Conservation (phyloP, 2,888 invertebrate species). For the Leptopilina myrica region DNA sequence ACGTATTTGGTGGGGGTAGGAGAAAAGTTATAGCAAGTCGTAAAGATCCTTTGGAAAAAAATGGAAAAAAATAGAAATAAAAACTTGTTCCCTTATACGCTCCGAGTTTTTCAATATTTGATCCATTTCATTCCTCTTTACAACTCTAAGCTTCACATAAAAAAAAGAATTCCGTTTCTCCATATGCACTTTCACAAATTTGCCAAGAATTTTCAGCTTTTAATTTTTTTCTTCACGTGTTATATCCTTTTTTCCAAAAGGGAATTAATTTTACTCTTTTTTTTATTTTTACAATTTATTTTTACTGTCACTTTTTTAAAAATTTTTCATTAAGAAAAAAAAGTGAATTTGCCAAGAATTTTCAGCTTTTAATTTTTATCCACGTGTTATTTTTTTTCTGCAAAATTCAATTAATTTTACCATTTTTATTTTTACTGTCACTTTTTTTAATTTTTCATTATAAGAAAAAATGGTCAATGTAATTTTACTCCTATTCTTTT, state of each 20-base stretch:
- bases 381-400: no score
- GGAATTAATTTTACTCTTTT: not conserved
- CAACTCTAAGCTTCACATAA: constrained; percentile 24
- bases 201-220: not conserved
- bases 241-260: no score
- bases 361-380: not conserved
- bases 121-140: constrained; percentile 47
- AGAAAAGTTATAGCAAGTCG: constrained; percentile 26
- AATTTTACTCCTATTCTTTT: no score
- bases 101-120: constrained; percentile 42
- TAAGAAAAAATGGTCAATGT: no score
- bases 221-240: not conserved
- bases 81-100: constrained; percentile 23
- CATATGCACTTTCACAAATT: not conserved
- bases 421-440: no score
- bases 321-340: no score
- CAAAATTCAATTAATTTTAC: not conserved
- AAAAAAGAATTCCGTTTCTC: constrained; percentile 1
- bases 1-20: no score
- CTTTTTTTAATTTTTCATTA: no score
- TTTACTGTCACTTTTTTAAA: no score
- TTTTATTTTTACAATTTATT: no score
- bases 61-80: not conserved
- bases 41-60: constrained; percentile 22
- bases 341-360: not conserved